A percentile compares a stretch with the other conserved stretches of the same genome.
These are phyloP conservation scores for Kryphioiulus occultus DNA, from an alignment of 2,888 invertebrate species.

Conservation along the genomic window DNA sequence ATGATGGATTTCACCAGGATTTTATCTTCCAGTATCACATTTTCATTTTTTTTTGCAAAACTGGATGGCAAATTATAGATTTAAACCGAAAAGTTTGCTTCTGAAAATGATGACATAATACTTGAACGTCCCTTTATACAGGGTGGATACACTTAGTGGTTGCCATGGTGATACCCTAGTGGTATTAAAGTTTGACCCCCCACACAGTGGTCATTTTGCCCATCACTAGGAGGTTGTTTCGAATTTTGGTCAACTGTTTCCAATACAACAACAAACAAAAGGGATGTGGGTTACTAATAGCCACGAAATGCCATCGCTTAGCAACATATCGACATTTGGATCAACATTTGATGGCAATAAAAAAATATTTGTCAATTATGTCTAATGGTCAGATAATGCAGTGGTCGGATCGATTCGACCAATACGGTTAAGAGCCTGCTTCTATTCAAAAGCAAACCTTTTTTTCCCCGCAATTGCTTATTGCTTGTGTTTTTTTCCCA, in stretches of 20 bases:
- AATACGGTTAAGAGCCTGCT: not conserved
- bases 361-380: conserved; percentile 38
- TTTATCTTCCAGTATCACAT: too few species aligned
- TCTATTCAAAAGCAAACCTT: not conserved
- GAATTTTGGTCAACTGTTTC: not conserved
- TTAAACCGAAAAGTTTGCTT: too few species aligned
- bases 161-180: too few species aligned
- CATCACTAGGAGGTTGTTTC: not conserved
- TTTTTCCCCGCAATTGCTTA: not conserved
- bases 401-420: conserved; percentile 19
- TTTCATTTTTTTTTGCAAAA: too few species aligned
- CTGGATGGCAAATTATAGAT: too few species aligned
- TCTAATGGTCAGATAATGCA: conserved; percentile 32
- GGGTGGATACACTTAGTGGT: too few species aligned
- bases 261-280: not conserved
- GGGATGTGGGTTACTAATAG: not conserved
- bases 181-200: too few species aligned
- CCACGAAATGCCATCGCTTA: not conserved
- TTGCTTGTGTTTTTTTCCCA: not conserved
- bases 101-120: too few species aligned
- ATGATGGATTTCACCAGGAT: too few species aligned
- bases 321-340: conserved; percentile 28
- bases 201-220: too few species aligned
- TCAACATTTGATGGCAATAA: conserved; percentile 27
- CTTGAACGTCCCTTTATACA: too few species aligned